A percentile compares a stretch with the other conserved stretches of the same genome.
Evolutionary conservation across 2,888 invertebrate species (phyloP).

Genomic region (Myopa tessellatipennis): DNA sequence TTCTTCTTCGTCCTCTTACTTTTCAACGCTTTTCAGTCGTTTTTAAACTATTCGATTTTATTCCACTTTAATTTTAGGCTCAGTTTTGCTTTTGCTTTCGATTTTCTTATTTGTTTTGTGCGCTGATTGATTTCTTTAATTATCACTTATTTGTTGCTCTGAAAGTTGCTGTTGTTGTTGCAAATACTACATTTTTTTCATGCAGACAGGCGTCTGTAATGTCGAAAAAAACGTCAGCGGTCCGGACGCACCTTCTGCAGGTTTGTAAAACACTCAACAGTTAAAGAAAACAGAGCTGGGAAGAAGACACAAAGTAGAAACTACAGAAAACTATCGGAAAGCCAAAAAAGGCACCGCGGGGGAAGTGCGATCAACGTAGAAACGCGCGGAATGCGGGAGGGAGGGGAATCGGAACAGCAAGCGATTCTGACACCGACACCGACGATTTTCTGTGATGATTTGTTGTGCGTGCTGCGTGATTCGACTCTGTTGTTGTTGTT

Average conservation of each 20-base stretch:
- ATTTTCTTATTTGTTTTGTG: background rate
- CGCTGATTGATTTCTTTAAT: background rate
- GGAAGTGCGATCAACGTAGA: background rate
- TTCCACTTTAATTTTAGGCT: background rate
- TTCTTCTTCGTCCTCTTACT: background rate
- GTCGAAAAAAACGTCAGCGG: constrained; percentile 6
- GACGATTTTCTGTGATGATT: constrained; percentile 25
- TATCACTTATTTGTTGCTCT: background rate
- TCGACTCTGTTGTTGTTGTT: constrained; percentile 25
- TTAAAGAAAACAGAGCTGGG: background rate
- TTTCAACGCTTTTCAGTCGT: background rate
- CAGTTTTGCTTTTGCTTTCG: too few relatives aligned
- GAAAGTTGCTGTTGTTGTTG: background rate
- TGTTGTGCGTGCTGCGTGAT: constrained; percentile 1
- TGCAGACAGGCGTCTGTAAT: constrained; percentile 7
- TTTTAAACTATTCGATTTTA: background rate
- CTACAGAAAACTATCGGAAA: background rate
- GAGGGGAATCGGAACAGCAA: background rate
- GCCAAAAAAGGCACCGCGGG: background rate
- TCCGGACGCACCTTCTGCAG: constrained; percentile 45
- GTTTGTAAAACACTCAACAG: background rate
- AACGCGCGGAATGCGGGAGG: background rate
- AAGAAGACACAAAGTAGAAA: background rate
- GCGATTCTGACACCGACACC: constrained; percentile 27
- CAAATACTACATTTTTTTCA: background rate